These are phyloP conservation scores for Acleris laterana DNA, from an alignment of 2,888 invertebrate genomes.

Conservation along the genomic window DNA sequence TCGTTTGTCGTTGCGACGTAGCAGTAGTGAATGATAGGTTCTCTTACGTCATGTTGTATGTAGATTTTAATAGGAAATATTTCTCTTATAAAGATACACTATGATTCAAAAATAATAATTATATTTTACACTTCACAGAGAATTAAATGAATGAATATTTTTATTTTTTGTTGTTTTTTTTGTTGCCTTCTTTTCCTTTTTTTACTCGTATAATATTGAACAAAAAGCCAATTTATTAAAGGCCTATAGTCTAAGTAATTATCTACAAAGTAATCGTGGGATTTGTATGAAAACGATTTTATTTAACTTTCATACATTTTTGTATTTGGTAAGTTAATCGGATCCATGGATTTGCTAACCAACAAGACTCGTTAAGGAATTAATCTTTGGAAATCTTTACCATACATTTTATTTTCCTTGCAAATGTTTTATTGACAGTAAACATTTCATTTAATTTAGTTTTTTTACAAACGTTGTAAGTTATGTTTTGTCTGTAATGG, in stretches of 20 bases:
- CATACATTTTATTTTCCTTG: slow-evolving; percentile 24
- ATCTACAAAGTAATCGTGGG: slow-evolving; percentile 18
- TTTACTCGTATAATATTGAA: slow-evolving; percentile 39
- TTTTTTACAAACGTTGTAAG: slow-evolving; percentile 9
- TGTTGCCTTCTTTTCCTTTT: slow-evolving; percentile 51
- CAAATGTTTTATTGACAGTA: slow-evolving; percentile 31
- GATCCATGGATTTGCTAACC: slow-evolving; percentile 63
- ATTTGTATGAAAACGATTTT: slow-evolving; percentile 27
- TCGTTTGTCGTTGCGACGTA: slow-evolving; percentile 74
- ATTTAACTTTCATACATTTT: slow-evolving; percentile 30
- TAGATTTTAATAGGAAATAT: slow-evolving; percentile 76
- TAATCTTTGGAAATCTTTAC: slow-evolving; percentile 52
- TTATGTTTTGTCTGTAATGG: slow-evolving; percentile 51
- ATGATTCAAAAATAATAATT: slow-evolving; percentile 67
- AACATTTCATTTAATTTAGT: slow-evolving; percentile 23
- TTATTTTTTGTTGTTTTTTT: slow-evolving; percentile 58
- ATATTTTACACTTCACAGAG: slow-evolving; percentile 76
- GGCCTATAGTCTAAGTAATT: slow-evolving; percentile 32
- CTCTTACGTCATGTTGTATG: slow-evolving; percentile 72
- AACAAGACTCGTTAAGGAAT: slow-evolving; percentile 59
- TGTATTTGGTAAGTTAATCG: slow-evolving; percentile 28
- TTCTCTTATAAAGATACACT: slow-evolving; percentile 69
- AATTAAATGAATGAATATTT: slow-evolving; percentile 80
- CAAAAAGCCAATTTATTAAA: slow-evolving; percentile 28
- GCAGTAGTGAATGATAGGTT: slow-evolving; percentile 62